These are phyloP conservation scores for Rhimphoctona megacephalus DNA, from an alignment of 2,888 invertebrate genomes.

Conservation along the genomic window DNA sequence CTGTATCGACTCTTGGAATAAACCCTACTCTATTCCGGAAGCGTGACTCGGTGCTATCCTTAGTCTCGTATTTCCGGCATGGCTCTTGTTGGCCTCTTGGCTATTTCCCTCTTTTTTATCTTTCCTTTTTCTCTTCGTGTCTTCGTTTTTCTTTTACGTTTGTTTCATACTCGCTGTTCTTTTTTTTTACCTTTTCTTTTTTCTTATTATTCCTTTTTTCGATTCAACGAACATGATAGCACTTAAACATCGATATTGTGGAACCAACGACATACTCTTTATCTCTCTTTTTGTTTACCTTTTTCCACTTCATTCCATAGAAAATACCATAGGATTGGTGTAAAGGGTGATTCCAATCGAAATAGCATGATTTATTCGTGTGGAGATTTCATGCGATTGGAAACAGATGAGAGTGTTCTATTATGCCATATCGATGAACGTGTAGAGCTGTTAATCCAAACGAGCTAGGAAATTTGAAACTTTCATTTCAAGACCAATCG, in stretches of 20 bases:
- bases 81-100: slow-evolving; percentile 8
- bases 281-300: background rate
- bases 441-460: slow-evolving; percentile 2
- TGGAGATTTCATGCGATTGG: background rate
- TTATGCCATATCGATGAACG: slow-evolving; percentile 6
- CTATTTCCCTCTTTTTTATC: background rate
- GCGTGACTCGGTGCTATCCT: slow-evolving; percentile 66
- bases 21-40: slow-evolving; percentile 63
- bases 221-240: slow-evolving; percentile 62
- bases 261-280: slow-evolving; percentile 29
- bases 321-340: background rate
- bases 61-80: slow-evolving; percentile 65
- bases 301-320: no score
- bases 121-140: background rate
- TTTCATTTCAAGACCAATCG: slow-evolving; percentile 14
- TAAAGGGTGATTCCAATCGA: background rate
- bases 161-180: slow-evolving; percentile 23
- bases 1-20: background rate
- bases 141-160: slow-evolving; percentile 26
- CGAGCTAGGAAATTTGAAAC: slow-evolving; percentile 17
- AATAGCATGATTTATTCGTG: slow-evolving; percentile 38
- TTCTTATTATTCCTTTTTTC: slow-evolving; percentile 38
- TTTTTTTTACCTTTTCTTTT: slow-evolving; percentile 45
- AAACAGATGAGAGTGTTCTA: background rate
- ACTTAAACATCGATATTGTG: slow-evolving; percentile 50